Evolutionary conservation across 2,797 vertebrate genomes (phyloP).

Genomic region (Fratercula arctica): DNA sequence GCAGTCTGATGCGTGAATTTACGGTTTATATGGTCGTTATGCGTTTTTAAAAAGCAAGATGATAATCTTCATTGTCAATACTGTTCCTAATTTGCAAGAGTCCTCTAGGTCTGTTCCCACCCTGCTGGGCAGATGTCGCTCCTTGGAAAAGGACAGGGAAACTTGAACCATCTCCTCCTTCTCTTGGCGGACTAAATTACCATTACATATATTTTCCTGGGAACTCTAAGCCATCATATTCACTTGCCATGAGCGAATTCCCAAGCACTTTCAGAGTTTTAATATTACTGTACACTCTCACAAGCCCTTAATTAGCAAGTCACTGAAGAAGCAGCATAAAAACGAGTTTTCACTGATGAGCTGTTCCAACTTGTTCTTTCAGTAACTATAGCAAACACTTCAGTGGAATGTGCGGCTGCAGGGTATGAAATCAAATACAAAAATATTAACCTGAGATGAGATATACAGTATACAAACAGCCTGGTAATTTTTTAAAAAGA

Average conservation of each 20-base stretch:
- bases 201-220: slow-evolving; percentile 59
- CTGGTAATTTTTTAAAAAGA: not conserved
- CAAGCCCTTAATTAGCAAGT: slow-evolving; percentile 36
- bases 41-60: not conserved
- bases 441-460: slow-evolving; percentile 24
- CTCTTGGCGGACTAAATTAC: slow-evolving; percentile 32
- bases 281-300: not conserved
- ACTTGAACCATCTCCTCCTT: slow-evolving; percentile 9
- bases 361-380: slow-evolving; percentile 73
- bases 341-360: slow-evolving; percentile 44
- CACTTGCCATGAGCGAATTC: slow-evolving; percentile 36
- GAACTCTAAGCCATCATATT: slow-evolving; percentile 1
- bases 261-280: slow-evolving; percentile 2
- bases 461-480: not conserved
- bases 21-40: not conserved
- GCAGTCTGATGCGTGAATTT: not conserved
- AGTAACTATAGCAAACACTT: not conserved
- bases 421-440: slow-evolving; percentile 45
- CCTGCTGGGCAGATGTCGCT: not conserved
- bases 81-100: not conserved
- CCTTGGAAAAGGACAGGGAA: slow-evolving; percentile 31
- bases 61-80: not conserved
- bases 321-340: slow-evolving; percentile 18
- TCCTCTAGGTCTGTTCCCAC: not conserved
- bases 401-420: slow-evolving; percentile 66